Percentiles rank a stretch among this genome's conserved stretches.
Conservation (phyloP, 2,888 invertebrate species). For the Latrodectus elegans region DNA sequence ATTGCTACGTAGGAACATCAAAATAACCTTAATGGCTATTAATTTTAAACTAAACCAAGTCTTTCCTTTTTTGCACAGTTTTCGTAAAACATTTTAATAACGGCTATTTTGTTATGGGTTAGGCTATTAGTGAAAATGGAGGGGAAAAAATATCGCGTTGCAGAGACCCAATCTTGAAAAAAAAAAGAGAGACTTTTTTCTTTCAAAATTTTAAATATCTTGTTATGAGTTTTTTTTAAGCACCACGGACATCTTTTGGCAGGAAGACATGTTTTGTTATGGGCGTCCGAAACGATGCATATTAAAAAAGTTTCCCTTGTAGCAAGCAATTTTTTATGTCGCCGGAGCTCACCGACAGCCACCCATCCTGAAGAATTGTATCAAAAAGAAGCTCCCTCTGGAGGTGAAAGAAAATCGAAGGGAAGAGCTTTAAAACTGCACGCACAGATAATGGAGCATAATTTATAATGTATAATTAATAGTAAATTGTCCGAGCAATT, state of each 20-base stretch:
- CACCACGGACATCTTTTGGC: background rate
- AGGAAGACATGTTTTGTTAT: conserved; percentile 50
- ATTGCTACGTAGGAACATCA: conserved; percentile 34
- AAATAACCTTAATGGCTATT: conserved; percentile 39
- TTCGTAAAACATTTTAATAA: conserved; percentile 55
- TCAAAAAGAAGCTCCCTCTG: conserved; percentile 7
- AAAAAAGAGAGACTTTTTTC: conserved; percentile 4
- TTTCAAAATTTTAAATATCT: conserved; percentile 11
- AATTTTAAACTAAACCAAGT: conserved; percentile 24
- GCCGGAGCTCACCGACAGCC: conserved; percentile 25
- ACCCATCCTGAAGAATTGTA: background rate
- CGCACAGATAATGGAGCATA: conserved; percentile 46
- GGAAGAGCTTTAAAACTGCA: conserved; percentile 4
- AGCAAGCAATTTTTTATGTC: conserved; percentile 31
- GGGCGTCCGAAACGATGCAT: conserved; percentile 8
- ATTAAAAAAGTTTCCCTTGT: conserved; percentile 51
- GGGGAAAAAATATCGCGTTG: conserved; percentile 7
- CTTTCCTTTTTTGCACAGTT: conserved; percentile 44
- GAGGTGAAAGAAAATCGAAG: conserved; percentile 43
- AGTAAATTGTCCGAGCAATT: conserved; percentile 62
- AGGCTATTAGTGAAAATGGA: conserved; percentile 6
- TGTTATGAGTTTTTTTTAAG: background rate
- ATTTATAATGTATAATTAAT: conserved; percentile 69
- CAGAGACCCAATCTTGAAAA: background rate
- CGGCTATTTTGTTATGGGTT: conserved; percentile 28